These are phyloP conservation scores for Myotis vivesi DNA, from an alignment of 2,797 vertebrate genomes.

Conservation along the genomic window DNA sequence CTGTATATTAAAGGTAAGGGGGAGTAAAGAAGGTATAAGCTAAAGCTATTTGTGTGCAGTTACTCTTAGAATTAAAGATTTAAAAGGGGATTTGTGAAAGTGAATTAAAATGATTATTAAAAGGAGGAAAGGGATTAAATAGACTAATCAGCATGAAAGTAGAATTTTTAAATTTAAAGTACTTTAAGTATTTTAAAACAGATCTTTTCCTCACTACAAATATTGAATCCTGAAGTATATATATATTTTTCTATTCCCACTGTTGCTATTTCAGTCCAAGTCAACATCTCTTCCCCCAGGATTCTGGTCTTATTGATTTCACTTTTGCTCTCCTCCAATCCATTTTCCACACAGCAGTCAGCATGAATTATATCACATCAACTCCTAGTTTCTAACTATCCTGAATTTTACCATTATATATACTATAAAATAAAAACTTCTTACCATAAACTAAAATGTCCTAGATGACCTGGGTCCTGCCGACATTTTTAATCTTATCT, in stretches of 20 bases:
- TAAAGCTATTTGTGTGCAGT: not conserved
- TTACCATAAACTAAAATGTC: not conserved
- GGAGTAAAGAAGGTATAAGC: not conserved
- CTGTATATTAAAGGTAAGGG: not conserved
- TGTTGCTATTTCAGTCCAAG: not conserved
- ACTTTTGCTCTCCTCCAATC: not conserved
- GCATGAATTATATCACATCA: not conserved
- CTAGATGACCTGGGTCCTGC: not conserved
- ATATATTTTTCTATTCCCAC: not conserved
- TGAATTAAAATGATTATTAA: conserved; percentile 9
- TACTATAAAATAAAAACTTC: not conserved
- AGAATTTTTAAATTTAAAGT: not conserved
- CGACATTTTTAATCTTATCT: not conserved
- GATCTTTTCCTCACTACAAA: not conserved
- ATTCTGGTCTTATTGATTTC: not conserved
- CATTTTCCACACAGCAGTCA: not conserved
- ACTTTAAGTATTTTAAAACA: not conserved
- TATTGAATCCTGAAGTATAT: not conserved
- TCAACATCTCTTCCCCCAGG: not conserved
- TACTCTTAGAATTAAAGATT: not conserved
- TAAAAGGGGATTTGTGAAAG: not conserved
- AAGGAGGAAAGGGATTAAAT: not conserved
- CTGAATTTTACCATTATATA: not conserved
- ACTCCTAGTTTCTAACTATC: not conserved
- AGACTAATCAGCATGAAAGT: not conserved